Percentiles rank a stretch among this genome's conserved stretches.
phyloP scores from a whole-genome alignment of 2,797 vertebrate genomes.

The Alauda arvensis region DNA sequence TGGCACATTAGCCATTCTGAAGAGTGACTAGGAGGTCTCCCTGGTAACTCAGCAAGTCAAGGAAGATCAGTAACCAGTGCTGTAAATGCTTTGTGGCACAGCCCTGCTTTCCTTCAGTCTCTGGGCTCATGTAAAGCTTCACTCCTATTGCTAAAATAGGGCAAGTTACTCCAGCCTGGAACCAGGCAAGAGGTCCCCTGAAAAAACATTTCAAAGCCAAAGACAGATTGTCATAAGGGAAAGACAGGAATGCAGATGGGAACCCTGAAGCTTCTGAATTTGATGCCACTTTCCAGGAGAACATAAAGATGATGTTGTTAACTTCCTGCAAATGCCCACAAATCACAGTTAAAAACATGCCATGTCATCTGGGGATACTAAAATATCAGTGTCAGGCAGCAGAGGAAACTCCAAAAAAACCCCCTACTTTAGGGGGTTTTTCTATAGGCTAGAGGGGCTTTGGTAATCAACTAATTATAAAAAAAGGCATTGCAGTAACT shows the following conservation, averaged over 20 bases:
- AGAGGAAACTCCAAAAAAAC: background rate
- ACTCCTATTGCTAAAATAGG: background rate
- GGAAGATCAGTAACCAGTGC: background rate
- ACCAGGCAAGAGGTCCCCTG: background rate
- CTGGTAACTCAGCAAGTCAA: background rate
- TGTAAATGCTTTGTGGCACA: background rate
- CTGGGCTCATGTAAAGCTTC: background rate
- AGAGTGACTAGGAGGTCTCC: background rate
- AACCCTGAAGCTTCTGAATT: background rate
- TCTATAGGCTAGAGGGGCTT: background rate
- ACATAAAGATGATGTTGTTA: background rate
- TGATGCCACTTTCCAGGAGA: background rate
- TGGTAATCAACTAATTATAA: background rate
- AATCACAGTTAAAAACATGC: background rate
- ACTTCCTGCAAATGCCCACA: background rate
- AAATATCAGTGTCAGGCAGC: background rate
- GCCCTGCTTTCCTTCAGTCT: background rate
- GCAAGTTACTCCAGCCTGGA: background rate
- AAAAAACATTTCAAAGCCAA: background rate
- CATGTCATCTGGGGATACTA: background rate
- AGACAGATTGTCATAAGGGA: background rate
- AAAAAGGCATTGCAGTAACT: background rate
- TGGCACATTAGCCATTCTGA: background rate
- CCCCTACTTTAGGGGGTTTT: fast-evolving
- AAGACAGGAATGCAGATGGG: background rate